Evolutionary conservation across 2,888 invertebrate genomes (phyloP), one percentile per base, ranked within the genome.

Genomic region (Criorhina ranunculi): DNA sequence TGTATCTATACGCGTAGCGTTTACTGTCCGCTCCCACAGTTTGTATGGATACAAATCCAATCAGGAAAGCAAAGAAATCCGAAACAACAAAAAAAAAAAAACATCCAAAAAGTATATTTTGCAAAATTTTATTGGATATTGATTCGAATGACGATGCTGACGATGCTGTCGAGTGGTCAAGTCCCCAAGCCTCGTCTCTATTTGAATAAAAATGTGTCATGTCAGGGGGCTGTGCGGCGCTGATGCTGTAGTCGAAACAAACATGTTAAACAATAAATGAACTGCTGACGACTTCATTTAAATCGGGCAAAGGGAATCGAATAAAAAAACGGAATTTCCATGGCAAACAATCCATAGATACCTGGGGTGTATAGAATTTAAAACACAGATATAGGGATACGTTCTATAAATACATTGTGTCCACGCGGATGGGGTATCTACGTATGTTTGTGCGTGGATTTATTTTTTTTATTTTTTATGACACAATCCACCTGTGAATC

Each of bases 241-340:
- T 44, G 12, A 5, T 59, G 44, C 29, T 60, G 53, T 33, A 44
- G 51, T 40, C 29, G 55, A 44, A 60, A 49, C 73, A 75, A 75
- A 62, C 75, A 75, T 62, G 75, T 69, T 69, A 62, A 75, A 69
- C 67, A 72, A 76, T 70, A 73, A 83, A 83, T 73, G 78, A 83
- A 83, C 69, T 78, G 83, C 83, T 79, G 79, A 83, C 79, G 83
- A 69, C 49, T 75, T 78, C 67, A 73, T 78, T 78, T 78, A 55
- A 67, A 72, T 78, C 55, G 66, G 66, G 15, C 51, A 64, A 42
- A 70, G 17, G 6, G 70, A 57, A 33, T 15, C 24, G 35, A 59
- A 60, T 42, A 3, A 44, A 33, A 35, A 55, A n/a, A 17, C 24
- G 24, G 4, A 24, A 24, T 24, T 4, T 40, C 24, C 46, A 40